Conservation (phyloP, 2,113 vertebrate species). For the Engystomops pustulosus region DNA sequence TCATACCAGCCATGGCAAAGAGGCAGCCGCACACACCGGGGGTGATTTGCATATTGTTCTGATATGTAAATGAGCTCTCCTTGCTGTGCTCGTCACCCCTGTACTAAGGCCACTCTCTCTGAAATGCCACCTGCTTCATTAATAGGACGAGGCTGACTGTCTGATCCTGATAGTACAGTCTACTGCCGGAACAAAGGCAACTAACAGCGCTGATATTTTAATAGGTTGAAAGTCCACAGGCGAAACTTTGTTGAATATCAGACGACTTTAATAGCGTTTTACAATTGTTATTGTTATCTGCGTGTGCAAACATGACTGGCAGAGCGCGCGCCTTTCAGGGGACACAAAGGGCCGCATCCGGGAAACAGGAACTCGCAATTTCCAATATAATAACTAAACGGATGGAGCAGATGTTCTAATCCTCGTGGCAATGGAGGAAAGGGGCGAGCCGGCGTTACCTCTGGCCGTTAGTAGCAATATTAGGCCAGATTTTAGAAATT, state of each 20-base stretch:
- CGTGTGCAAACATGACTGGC: background rate
- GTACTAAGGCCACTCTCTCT: conserved; percentile 21
- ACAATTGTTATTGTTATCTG: conserved; percentile 22
- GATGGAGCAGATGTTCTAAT: too few species aligned
- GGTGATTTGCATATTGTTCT: conserved; percentile 30
- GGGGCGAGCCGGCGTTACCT: too few species aligned
- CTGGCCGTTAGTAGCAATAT: too few species aligned
- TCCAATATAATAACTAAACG: too few species aligned
- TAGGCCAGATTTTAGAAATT: too few species aligned
- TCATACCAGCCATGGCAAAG: background rate
- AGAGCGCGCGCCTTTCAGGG: background rate
- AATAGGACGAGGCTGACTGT: background rate
- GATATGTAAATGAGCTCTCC: conserved; percentile 45
- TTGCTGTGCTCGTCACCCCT: conserved; percentile 18
- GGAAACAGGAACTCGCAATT: background rate
- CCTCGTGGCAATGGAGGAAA: too few species aligned
- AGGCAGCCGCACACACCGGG: background rate
- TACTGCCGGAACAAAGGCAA: conserved; percentile 9
- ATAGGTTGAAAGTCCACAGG: conserved; percentile 45
- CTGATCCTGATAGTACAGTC: conserved; percentile 4
- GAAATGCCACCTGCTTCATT: conserved; percentile 56
- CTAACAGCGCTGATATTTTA: conserved; percentile 39
- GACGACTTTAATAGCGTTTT: conserved; percentile 20
- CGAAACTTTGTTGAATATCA: conserved; percentile 42
- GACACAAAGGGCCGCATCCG: background rate